A percentile compares a stretch with the other conserved stretches of the same genome.
Evolutionary conservation across 2,113 vertebrate genomes (phyloP).

Genomic region (Toxotes chatareus): DNA sequence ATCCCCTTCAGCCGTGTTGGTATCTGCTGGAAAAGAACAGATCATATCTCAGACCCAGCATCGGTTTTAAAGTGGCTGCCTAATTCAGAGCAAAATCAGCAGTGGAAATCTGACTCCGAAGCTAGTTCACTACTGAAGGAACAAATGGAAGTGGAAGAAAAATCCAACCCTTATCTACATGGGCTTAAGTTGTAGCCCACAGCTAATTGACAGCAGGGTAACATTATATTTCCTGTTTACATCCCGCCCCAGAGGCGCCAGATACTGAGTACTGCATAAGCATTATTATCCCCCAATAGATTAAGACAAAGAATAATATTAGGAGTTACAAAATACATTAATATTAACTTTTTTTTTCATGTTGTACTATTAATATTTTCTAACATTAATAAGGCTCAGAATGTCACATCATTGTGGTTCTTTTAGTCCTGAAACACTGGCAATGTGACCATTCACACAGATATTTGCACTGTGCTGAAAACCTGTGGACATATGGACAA

Average conservation of each 20-base stretch:
- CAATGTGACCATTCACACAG: not conserved
- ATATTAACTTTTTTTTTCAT: not conserved
- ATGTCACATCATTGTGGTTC: not conserved
- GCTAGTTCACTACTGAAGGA: constrained; percentile 1
- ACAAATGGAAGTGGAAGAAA: not conserved
- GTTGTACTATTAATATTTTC: not conserved
- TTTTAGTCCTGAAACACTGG: not conserved
- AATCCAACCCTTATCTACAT: not conserved
- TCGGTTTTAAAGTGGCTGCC: constrained; percentile 19
- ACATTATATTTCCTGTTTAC: not conserved
- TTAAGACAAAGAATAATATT: not conserved
- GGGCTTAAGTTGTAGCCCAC: not conserved
- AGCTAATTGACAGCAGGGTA: not conserved
- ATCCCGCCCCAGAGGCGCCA: not conserved
- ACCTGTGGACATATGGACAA: no score
- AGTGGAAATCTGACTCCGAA: constrained; percentile 19
- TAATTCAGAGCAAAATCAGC: constrained; percentile 9
- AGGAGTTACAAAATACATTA: not conserved
- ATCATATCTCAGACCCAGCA: constrained; percentile 21
- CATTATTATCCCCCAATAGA: not conserved
- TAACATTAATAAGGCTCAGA: not conserved
- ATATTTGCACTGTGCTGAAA: not conserved
- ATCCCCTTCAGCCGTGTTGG: not conserved
- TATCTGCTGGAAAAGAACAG: constrained; percentile 21
- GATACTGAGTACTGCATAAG: not conserved